A percentile compares a stretch with the other conserved stretches of the same genome.
These are phyloP conservation scores for Anaspis maculata DNA, from an alignment of 2,888 invertebrate genomes.

Conservation along the genomic window DNA sequence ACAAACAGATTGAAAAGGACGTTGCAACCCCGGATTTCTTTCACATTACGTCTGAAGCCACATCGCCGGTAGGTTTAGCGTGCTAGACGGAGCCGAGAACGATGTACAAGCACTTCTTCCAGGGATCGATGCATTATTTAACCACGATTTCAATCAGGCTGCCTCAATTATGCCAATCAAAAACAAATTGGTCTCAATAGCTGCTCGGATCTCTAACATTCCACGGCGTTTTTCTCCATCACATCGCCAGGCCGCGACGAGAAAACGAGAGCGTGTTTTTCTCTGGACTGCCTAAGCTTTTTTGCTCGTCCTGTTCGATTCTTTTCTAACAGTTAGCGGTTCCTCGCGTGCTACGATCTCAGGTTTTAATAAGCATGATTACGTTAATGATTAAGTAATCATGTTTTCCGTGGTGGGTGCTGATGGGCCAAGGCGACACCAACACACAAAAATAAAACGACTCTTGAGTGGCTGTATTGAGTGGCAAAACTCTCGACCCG, in stretches of 20 bases:
- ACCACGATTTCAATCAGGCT: constrained; percentile 30
- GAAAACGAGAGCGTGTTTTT: constrained; percentile 4
- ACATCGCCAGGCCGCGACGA: neutral
- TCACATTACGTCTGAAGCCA: neutral
- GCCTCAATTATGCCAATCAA: constrained; percentile 32
- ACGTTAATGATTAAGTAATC: neutral
- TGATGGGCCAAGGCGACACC: no score
- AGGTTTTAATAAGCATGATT: neutral
- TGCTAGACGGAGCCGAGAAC: neutral
- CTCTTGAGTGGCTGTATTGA: neutral
- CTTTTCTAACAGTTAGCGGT: no score
- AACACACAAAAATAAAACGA: neutral
- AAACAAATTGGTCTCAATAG: constrained; percentile 27
- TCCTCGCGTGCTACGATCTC: no score
- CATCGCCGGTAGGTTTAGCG: no score
- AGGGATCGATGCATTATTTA: constrained; percentile 25
- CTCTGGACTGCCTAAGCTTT: constrained; percentile 2
- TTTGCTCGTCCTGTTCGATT: no score
- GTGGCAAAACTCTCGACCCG: neutral
- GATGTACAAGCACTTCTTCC: neutral
- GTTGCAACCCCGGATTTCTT: constrained; percentile 8
- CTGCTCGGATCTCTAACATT: constrained; percentile 16
- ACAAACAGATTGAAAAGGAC: constrained; percentile 24
- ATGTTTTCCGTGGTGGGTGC: no score
- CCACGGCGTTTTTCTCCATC: constrained; percentile 18